These are phyloP conservation scores for Zelleria hepariella DNA, from an alignment of 2,888 invertebrate species.

Conservation along the genomic window DNA sequence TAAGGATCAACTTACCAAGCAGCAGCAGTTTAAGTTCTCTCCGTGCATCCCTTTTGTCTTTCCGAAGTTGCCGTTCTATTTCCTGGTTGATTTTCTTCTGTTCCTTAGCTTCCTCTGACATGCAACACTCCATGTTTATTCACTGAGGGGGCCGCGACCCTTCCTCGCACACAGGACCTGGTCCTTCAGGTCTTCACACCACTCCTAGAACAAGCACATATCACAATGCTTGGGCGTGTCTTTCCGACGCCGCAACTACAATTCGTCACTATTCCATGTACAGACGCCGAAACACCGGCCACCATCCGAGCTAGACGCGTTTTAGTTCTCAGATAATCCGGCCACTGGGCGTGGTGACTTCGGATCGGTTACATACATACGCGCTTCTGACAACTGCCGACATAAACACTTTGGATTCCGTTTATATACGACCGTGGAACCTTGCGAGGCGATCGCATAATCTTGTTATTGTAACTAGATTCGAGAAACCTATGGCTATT, in stretches of 20 bases:
- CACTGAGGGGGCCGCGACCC: constrained; percentile 65
- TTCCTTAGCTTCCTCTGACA: constrained; percentile 99
- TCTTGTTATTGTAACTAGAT: constrained; percentile 86
- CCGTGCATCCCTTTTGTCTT: constrained; percentile 98
- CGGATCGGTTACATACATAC: constrained; percentile 75
- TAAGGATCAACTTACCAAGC: constrained; percentile 79
- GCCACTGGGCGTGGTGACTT: constrained; percentile 76
- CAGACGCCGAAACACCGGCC: constrained; percentile 58
- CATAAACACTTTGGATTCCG: constrained; percentile 74
- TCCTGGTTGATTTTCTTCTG: constrained; percentile 99
- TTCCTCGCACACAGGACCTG: constrained; percentile 68
- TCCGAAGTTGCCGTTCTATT: constrained; percentile 99
- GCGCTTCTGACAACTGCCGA: constrained; percentile 76
- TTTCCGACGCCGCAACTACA: constrained; percentile 19
- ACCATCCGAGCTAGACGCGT: constrained; percentile 66
- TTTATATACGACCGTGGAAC: constrained; percentile 73
- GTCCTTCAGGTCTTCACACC: constrained; percentile 71
- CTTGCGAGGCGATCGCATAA: constrained; percentile 75
- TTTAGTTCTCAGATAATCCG: constrained; percentile 70
- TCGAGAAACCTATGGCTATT: constrained; percentile 79
- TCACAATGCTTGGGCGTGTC: constrained; percentile 38
- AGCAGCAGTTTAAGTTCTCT: constrained; percentile 82
- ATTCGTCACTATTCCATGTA: constrained; percentile 46
- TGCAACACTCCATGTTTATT: constrained; percentile 98
- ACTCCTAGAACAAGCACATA: constrained; percentile 66